These are phyloP conservation scores for Heliconius cydno DNA, from an alignment of 2,888 invertebrate genomes.

Conservation along the genomic window DNA sequence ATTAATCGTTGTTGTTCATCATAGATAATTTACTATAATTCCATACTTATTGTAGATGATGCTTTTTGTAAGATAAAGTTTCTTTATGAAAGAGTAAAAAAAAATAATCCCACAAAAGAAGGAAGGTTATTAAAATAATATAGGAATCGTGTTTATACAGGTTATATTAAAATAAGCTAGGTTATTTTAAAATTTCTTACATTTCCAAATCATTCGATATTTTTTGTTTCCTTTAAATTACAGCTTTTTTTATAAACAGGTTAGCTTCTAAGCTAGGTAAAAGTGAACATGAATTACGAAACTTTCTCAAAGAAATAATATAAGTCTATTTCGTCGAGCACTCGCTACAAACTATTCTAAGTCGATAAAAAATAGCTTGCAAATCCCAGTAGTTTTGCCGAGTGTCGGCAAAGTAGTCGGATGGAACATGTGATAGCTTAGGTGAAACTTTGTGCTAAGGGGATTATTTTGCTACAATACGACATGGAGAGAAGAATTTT, in stretches of 20 bases:
- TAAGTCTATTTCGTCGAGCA: conserved; percentile 27
- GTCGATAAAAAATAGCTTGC: conserved; percentile 70
- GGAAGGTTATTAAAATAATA: no score
- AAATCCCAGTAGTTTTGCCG: conserved; percentile 67
- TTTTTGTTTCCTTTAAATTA: no score
- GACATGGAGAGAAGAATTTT: conserved; percentile 30
- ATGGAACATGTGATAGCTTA: conserved; percentile 72
- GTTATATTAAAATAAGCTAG: no score
- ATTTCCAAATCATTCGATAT: no score
- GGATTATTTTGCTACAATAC: conserved; percentile 53
- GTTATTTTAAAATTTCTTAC: no score
- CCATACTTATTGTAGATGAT: no score
- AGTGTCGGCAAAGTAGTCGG: conserved; percentile 72
- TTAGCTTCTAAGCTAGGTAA: background rate
- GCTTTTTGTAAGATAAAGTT: no score
- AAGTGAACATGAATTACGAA: background rate
- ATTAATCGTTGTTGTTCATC: background rate
- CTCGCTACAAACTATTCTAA: conserved; percentile 56
- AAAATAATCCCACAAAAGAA: background rate
- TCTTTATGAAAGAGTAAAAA: background rate
- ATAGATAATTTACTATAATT: no score
- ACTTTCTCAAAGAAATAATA: background rate
- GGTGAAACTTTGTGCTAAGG: conserved; percentile 65
- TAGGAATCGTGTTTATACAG: no score
- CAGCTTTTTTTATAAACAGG: no score